These are phyloP conservation scores for Heterotis niloticus DNA, from an alignment of 2,113 vertebrate species.

Conservation along the genomic window DNA sequence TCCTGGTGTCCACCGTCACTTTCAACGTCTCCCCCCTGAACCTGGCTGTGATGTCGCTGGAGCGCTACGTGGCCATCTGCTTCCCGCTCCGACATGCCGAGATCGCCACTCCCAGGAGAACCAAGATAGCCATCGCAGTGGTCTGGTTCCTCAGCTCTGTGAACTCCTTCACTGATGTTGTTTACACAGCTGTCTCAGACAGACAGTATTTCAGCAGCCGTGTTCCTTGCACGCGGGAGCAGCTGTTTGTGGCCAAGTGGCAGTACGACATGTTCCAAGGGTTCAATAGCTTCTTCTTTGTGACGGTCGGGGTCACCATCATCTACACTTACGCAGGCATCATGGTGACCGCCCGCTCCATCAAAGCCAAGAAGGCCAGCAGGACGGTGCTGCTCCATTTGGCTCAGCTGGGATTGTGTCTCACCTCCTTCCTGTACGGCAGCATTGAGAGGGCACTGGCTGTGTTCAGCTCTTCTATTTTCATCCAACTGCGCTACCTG, in stretches of 20 bases:
- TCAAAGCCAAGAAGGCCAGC: conserved; percentile 19
- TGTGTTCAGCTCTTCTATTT: not conserved
- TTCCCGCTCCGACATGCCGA: conserved; percentile 48
- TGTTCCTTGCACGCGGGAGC: conserved; percentile 26
- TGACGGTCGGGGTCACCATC: conserved; percentile 32
- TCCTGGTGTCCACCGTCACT: not conserved
- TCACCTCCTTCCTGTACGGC: conserved; percentile 20
- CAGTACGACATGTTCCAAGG: conserved; percentile 35
- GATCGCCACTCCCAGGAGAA: conserved; percentile 46
- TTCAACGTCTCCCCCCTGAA: conserved; percentile 44
- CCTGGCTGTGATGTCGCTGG: conserved; percentile 54
- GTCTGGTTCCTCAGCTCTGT: conserved; percentile 43
- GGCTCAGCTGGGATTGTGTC: conserved; percentile 16
- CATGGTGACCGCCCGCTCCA: conserved; percentile 46
- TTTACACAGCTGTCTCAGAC: conserved; percentile 10
- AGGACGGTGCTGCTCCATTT: conserved; percentile 26
- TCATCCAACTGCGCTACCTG: conserved; percentile 13
- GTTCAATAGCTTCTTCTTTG: conserved; percentile 40
- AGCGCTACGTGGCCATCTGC: conserved; percentile 56
- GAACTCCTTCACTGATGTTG: conserved; percentile 31
- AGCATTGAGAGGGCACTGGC: conserved; percentile 19
- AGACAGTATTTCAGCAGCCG: not conserved
- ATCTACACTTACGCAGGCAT: conserved; percentile 49
- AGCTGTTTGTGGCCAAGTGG: conserved; percentile 35
- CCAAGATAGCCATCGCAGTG: conserved; percentile 26